Evolutionary conservation across 2,888 invertebrate genomes (phyloP).

Genomic region (Odontocerum albicorne): DNA sequence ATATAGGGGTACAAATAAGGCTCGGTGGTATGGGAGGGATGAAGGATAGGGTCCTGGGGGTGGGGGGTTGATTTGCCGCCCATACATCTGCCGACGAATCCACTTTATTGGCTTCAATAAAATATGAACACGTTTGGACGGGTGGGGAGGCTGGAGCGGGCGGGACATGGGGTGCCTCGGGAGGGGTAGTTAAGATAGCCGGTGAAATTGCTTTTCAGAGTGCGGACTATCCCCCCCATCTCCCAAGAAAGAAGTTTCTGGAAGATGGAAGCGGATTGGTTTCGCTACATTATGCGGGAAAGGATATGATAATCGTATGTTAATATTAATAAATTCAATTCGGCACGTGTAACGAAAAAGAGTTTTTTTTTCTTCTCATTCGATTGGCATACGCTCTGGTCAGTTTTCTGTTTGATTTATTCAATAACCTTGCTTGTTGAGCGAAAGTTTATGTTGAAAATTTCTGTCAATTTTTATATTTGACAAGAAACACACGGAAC

Average conservation of each 20-base stretch:
- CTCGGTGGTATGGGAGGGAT: conserved; percentile 37
- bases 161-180: conserved; percentile 40
- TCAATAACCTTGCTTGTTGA: too few relatives aligned
- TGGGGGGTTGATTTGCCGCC: conserved; percentile 29
- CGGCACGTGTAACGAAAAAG: conserved; percentile 4
- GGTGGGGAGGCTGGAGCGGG: conserved; percentile 35
- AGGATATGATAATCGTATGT: conserved; percentile 27
- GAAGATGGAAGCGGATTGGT: conserved; percentile 23
- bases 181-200: conserved; percentile 37
- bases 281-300: conserved; percentile 18
- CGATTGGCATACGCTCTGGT: too few relatives aligned
- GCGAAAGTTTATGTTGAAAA: too few relatives aligned
- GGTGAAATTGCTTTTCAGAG: conserved; percentile 37
- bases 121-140: conserved; percentile 63
- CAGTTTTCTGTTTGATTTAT: too few relatives aligned
- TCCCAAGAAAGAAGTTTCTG: conserved; percentile 21
- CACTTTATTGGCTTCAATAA: conserved; percentile 63
- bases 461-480: too few relatives aligned
- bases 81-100: conserved; percentile 51
- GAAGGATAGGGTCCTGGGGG: too few relatives aligned
- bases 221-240: conserved; percentile 25
- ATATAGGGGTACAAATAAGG: conserved; percentile 13
- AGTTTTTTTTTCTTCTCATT: too few relatives aligned
- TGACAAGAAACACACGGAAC: too few relatives aligned
- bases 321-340: conserved; percentile 25